Evolutionary conservation across 2,888 invertebrate genomes (phyloP).

Genomic region (Pandemis corylana): DNA sequence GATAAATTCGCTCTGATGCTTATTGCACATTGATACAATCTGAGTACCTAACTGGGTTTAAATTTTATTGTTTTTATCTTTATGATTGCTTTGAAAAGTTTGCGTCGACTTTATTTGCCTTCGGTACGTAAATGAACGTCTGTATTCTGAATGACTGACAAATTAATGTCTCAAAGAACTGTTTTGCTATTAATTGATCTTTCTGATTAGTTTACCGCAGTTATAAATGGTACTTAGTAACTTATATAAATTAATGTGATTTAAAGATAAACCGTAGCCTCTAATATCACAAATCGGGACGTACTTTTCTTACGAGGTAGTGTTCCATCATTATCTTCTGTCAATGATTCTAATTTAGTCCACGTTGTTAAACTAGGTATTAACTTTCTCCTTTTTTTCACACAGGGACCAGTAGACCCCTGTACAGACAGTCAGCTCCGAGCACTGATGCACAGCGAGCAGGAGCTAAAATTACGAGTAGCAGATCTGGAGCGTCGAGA

Average conservation of each 20-base stretch:
- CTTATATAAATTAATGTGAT: too few relatives aligned
- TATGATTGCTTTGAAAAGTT: conserved; percentile 10
- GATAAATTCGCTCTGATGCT: conserved; percentile 1
- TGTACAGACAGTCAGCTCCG: conserved; percentile 59
- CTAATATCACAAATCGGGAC: too few relatives aligned
- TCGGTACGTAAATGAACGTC: conserved; percentile 14
- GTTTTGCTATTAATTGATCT: too few relatives aligned
- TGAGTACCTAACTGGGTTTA: conserved; percentile 6
- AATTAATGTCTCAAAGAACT: background rate
- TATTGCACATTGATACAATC: conserved; percentile 29
- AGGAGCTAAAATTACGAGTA: conserved; percentile 86
- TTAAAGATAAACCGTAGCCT: too few relatives aligned
- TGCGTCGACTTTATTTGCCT: background rate
- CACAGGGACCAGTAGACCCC: conserved; percentile 65
- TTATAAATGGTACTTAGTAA: too few relatives aligned
- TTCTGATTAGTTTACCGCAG: background rate
- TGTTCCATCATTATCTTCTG: too few relatives aligned
- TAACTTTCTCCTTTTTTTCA: background rate
- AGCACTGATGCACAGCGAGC: conserved; percentile 81
- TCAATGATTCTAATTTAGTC: background rate
- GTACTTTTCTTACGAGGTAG: too few relatives aligned
- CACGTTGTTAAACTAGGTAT: background rate
- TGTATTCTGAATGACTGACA: background rate
- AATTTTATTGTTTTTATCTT: conserved; percentile 10
- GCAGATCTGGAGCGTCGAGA: conserved; percentile 87